Evolutionary conservation across 2,888 invertebrate species (phyloP), one percentile per base, ranked within the genome.

Genomic region (Amphipoea oculea): DNA sequence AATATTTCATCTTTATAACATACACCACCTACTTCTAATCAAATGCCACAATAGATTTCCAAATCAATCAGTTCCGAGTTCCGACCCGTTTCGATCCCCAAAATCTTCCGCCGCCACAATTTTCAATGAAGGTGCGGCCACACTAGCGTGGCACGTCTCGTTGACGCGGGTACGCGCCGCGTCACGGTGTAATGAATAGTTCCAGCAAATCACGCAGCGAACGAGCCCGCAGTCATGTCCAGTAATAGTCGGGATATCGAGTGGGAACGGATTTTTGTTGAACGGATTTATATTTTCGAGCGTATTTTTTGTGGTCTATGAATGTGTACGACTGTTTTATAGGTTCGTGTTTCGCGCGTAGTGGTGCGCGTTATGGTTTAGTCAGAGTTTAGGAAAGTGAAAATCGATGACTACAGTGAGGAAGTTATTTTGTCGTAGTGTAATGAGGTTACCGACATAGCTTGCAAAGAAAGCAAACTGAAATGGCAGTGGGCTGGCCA

Each of bases 161-260:
- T 76, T 88, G 89, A 86, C 84, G 81, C 70, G 88, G 90, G 89
- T 82, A 17, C 4, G n/a, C 82, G 74, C 12, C 73, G 9, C 76
- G 86, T 90, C 90, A 90, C 76, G 75, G 36, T n/a, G 78, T 85
- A 86, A 88, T 90, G 82, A 88, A 89, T 90, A 90, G 90, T 89
- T 89, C 69, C 72, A 68, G 85, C 84, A 77, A 88, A 90, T 89
- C 88, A 86, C 85, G 88, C 76, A 65, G 76, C 78, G 70, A 73
- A 51, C 73, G 71, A 79, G 60, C 75, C 71, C 67, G 73, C 65
- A 78, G 54, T 63, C 84, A 73, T 77, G 76, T 73, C 40, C 72
- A 66, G 73, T 65, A 63, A 66, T 65, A 62, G 29, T 42, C 73
- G 74, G 51, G 48, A 54, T 36, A 67, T 63, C 45, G 48, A 76